Evolutionary conservation across 2,113 vertebrate genomes (phyloP), one percentile per base, ranked within the genome.

Genomic region (Scomber scombrus): DNA sequence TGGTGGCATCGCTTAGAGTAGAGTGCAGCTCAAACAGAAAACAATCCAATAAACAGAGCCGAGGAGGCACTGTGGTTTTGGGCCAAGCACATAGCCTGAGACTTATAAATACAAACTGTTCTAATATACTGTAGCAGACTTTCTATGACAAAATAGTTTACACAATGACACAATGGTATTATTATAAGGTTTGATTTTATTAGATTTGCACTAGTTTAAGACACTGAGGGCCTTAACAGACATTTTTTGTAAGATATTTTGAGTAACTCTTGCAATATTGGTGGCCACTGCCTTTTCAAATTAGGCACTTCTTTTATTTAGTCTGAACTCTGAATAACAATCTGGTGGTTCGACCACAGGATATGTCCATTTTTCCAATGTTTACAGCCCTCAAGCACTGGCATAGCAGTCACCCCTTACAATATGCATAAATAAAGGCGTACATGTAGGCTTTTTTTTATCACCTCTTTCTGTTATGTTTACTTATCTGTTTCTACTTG

Each of bases 31-130:
- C 65, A 75, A 86, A 81, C 82, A 63, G 61, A 90, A 82, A 85
- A 87, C 77, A 69, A 75, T 73, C 70, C 85, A 82, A 85, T 83
- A 90, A 89, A 83, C 83, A 77, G 45, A 70, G 56, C 34, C 60
- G 51, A 78, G 46, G 56, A 82, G 69, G 52, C 51, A 29, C 63
- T 21, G 29, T 47, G 61, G 72, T 52, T 80, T 73, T 21, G 11
- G 70, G 57, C 61, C 73, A 78, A 73, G 63, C 54, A 40, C 43
- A 67, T 18, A 65, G 40, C 16, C 21, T n/a, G 31, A 70, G 63
- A 56, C 19, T 62, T 75, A 49, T 46, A 65, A 78, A 64, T 64
- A 61, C 31, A 60, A 80, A 23, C 40, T 56, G 13, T 55, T 18
- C 45, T 71, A n/a, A 70, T 54, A 66, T 11, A 54, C 34, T 40